Percentiles rank a stretch among this genome's conserved stretches.
Evolutionary conservation across 2,888 invertebrate genomes (phyloP).

Genomic region (Drosophila multiciliata): DNA sequence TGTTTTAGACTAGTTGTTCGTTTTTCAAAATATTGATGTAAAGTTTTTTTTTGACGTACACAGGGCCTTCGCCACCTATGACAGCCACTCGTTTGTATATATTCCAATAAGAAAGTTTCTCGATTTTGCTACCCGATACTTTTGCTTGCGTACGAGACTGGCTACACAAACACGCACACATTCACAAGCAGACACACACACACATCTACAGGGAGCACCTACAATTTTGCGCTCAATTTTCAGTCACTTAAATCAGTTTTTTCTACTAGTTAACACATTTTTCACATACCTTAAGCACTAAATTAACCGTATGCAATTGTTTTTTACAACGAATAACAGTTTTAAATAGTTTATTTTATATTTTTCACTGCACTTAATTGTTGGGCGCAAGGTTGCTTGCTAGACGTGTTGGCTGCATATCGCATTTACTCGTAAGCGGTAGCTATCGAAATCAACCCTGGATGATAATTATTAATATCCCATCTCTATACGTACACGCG

Average conservation of each 20-base stretch:
- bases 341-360: constrained; percentile 63
- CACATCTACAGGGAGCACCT: constrained; percentile 45
- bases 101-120: constrained; percentile 73
- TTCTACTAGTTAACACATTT: constrained; percentile 19
- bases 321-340: constrained; percentile 49
- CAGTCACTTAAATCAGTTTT: constrained; percentile 10
- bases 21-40: constrained; percentile 24
- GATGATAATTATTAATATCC: neutral
- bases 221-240: constrained; percentile 57
- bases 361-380: constrained; percentile 74
- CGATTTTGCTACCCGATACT: constrained; percentile 75
- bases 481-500: constrained; percentile 43
- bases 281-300: constrained; percentile 55
- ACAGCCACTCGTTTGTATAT: constrained; percentile 35
- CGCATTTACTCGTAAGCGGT: constrained; percentile 29
- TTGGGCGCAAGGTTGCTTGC: constrained; percentile 63
- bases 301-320: constrained; percentile 59
- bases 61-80: constrained; percentile 10
- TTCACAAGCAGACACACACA: constrained; percentile 31
- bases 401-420: constrained; percentile 59
- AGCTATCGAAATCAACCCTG: constrained; percentile 42
- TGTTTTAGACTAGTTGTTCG: neutral
- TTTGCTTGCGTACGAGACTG: constrained; percentile 66
- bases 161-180: constrained; percentile 33
- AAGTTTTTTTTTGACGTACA: constrained; percentile 22